Evolutionary conservation across 1,140 invertebrate species (phyloP), one percentile per base, ranked within the genome.

Genomic region (Chionoecetes opilio): DNA sequence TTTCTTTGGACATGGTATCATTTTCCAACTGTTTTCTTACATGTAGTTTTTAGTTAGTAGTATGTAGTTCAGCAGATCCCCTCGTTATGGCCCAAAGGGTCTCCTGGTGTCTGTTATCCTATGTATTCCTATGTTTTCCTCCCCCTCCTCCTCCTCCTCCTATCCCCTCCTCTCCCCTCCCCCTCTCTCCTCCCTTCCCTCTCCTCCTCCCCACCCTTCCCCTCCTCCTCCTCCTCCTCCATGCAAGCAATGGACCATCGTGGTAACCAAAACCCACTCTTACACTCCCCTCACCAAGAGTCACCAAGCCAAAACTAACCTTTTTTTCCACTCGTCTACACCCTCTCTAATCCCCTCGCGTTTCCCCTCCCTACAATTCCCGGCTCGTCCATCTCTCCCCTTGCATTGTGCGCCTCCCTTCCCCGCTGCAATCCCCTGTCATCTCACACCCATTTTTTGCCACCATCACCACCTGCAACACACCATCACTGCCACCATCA

Each of bases 321-420:
- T 89, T 53, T 35, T 89, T 53, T 89, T 46, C 87, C 41, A 29
- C 87, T 89, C 87, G 34, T 46, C 87, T 2, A n/a, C 0, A 38
- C 29, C 35, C 35, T 32, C 14, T 29, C 87, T 31, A 41, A n/a
- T 46, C 87, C 29, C 87, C 87, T n/a, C 34, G 0, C 9, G 9
- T 35, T 41, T n/a, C 34, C 87, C 9, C 35, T 32, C 17, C 3
- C 37, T 31, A 29, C 35, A 38, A 38, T 38, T 46, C 9, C 87
- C 63, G n/a, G 63, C 63, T 75, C 63, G 63, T 75, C 63, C 26
- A 75, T 75, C 63, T 75, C 63, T 75, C 63, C 63, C 63, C 63
- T n/a, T 38, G 26, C 35, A 26, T 89, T 31, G 9, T 46, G 17
- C 35, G 11, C 87, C 14, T 35, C 41, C 87, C 41, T 29, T 89